Evolutionary conservation across 2,113 vertebrate genomes (phyloP), one percentile per base, ranked within the genome.

Genomic region (Misgurnus anguillicaudatus): DNA sequence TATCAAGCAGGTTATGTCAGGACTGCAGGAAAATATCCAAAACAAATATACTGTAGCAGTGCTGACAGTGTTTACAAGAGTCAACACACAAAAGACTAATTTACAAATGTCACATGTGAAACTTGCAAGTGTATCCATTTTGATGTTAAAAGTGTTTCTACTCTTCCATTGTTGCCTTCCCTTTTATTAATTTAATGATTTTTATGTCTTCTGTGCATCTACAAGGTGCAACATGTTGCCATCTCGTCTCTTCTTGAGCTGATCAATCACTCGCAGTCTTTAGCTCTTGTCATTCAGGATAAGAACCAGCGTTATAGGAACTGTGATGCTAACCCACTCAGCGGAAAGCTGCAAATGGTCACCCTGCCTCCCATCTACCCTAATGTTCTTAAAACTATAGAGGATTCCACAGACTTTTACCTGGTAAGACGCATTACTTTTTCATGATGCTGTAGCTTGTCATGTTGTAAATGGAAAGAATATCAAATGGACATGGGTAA

Each of bases 221-320:
- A 6, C 88, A 91, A n/a, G 69, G 88, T 98, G 19, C 97, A 98
- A 87, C 96, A 98, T 9, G 91, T 94, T 17, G 95, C 97, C 62
- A 93, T 97, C 84, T 94, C 95, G 75, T 94, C 96, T 0, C 89
- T 99, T n/a, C 90, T 99, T 79, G 98, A 98, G 83, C 88, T 96
- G 71, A 94, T 98, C 80, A 98, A 95, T 89, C 97, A 98, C 61
- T 98, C 98, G 45, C 96, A 98, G 90, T 98, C 98, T 5, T 88
- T 99, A 31, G 95, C 96, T 0, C 91, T 98, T 7, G 96, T 99
- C 81, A 96, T 98, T 39, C 92, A 98, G 87, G 98, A 99, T 90
- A 95, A 96, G 88, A 94, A 94, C 87, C 94, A 91, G 39, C 92
- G 96, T 51, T 94, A 95, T 81, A 95, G 94, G 85, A 90, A 47